A percentile compares a stretch with the other conserved stretches of the same genome.
Evolutionary conservation across 2,797 vertebrate species (phyloP).

Genomic region (Lindbergichthys nudifrons): DNA sequence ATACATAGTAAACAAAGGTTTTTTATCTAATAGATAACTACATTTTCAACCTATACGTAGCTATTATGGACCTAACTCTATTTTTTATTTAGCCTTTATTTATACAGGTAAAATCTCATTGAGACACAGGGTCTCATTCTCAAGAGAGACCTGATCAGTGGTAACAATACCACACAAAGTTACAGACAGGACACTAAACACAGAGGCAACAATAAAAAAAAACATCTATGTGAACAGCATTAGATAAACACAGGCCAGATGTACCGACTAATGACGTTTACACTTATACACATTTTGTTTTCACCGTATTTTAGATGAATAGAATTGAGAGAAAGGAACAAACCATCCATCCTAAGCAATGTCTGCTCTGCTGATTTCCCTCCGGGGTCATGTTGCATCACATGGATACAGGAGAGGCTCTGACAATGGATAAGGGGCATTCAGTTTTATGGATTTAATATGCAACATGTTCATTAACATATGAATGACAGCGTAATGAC

Average conservation of each 20-base stretch:
- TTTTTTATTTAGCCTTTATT: too few species aligned
- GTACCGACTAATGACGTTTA: not conserved
- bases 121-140: too few species aligned
- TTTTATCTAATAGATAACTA: too few species aligned
- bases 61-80: too few species aligned
- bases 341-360: conserved; percentile 59
- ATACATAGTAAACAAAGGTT: not conserved
- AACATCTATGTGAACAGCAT: not conserved
- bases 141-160: too few species aligned
- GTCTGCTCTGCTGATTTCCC: conserved; percentile 28
- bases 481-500: not conserved
- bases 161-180: too few species aligned
- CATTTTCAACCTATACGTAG: too few species aligned
- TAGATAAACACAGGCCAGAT: too few species aligned
- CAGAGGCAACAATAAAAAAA: too few species aligned
- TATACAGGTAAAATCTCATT: too few species aligned
- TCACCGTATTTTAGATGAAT: not conserved
- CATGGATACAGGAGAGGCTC: conserved; percentile 28
- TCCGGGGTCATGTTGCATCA: conserved; percentile 31
- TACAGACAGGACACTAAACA: too few species aligned
- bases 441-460: not conserved
- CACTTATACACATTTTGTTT: not conserved
- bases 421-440: conserved; percentile 18
- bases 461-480: not conserved
- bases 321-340: conserved; percentile 30